Base-by-base conservation (phyloP, 2,113 vertebrate species). In the Tetrao urogallus region DNA sequence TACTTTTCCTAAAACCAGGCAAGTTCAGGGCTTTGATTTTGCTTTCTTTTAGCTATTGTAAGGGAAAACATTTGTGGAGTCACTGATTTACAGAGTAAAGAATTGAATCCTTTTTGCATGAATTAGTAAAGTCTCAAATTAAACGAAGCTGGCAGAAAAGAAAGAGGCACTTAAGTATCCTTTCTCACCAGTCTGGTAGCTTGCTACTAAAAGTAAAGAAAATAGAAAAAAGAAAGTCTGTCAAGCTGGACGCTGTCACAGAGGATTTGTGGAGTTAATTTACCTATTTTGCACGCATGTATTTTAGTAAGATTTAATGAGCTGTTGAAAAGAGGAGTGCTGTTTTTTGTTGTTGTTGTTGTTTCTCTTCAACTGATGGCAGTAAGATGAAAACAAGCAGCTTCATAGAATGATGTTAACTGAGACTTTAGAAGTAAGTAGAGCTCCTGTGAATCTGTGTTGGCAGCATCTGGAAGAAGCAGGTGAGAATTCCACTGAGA, bases 281-380 rank as follows among this genome's bases (percentile, higher is more conserved):
- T 83, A 88, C 82, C 69, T 92, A 40, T 83, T 88, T 92, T 89
- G 81, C 64, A 74, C 50, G 25, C 87, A 91, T 74, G 34, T 89
- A 88, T 96, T 96, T 94, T 93, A 91, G 75, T 92, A 80, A 92
- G 85, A 86, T 86, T 80, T 94, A 95, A 93, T 91, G 89, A 92
- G 89, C 89, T 95, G 89, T 52, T 91, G 91, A 93, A 95, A 96
- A 91, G 90, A 89, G 65, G 75, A 88, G 69, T 91, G 79, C 67
- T 96, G 82, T 6, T 24, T 50, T 50, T 12, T 52, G 28, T 30
- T 28, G 50, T 27, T 52, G 13, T 54, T 54, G 14, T 28, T 28
- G 47, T 54, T 30, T 28, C 30, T 89, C 72, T 87, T 25, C 4
- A 1, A 36, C 61, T 88, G 79, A 94, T 89, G 91, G 64, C 82